A percentile compares a stretch with the other conserved stretches of the same genome.
Conservation (phyloP, 2,113 vertebrate species). For the Noturus placidus region DNA sequence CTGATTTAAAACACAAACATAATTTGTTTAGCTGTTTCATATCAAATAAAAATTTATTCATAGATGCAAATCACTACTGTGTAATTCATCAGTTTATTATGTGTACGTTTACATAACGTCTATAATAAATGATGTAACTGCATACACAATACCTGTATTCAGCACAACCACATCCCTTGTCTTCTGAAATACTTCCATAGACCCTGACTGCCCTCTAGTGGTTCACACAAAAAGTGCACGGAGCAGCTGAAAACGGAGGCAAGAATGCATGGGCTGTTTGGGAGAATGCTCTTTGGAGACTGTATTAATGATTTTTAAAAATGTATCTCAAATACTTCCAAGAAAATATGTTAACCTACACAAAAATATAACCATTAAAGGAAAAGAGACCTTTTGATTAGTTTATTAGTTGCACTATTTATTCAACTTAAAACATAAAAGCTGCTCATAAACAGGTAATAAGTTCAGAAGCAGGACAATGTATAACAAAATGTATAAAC, state of each 20-base stretch:
- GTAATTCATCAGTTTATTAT: neutral
- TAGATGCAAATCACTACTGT: too few relatives aligned
- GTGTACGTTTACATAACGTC: neutral
- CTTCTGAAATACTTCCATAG: neutral
- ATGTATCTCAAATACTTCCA: neutral
- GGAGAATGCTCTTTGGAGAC: neutral
- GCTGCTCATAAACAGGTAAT: slow-evolving; percentile 6
- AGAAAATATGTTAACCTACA: neutral
- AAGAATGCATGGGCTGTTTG: neutral
- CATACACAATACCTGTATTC: neutral
- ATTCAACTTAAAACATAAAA: slow-evolving; percentile 36
- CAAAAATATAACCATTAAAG: neutral
- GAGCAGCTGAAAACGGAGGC: neutral
- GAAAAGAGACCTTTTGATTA: neutral
- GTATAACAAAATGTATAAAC: slow-evolving; percentile 15
- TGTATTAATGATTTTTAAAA: neutral
- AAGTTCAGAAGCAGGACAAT: slow-evolving; percentile 11
- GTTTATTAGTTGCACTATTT: slow-evolving; percentile 11
- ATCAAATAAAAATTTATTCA: too few relatives aligned
- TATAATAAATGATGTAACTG: neutral
- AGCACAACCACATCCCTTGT: neutral
- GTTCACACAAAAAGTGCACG: neutral
- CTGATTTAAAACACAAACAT: neutral
- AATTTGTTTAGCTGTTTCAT: neutral
- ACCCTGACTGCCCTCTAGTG: slow-evolving; percentile 32